Conservation (phyloP, 2,888 invertebrate genomes). For the Agriotes lineatus region DNA sequence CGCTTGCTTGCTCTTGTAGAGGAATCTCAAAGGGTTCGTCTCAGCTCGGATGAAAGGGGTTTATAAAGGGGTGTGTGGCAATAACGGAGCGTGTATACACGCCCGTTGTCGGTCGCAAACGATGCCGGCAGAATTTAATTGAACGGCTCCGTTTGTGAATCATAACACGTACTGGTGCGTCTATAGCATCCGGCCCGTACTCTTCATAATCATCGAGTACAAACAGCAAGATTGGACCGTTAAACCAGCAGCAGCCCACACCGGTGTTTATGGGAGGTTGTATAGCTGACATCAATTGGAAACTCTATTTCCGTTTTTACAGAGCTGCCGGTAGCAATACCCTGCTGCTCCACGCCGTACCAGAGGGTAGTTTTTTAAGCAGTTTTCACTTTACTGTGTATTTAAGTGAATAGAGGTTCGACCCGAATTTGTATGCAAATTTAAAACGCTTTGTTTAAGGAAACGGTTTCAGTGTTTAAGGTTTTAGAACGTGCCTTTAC, state of each 20-base stretch:
- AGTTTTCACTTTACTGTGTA: conserved; percentile 52
- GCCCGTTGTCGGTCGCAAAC: conserved; percentile 58
- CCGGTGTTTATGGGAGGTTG: conserved; percentile 36
- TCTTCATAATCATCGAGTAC: conserved; percentile 39
- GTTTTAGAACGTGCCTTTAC: conserved; percentile 41
- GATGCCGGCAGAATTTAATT: conserved; percentile 56
- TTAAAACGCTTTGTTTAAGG: conserved; percentile 57
- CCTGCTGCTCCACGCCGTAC: not conserved
- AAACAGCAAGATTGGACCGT: conserved; percentile 41
- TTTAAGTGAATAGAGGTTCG: conserved; percentile 44
- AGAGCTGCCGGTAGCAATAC: conserved; percentile 26
- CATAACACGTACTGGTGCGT: conserved; percentile 56
- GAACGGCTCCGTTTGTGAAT: conserved; percentile 55
- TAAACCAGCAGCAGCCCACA: conserved; percentile 22
- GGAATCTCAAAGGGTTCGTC: conserved; percentile 46
- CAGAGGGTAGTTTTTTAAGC: conserved; percentile 31
- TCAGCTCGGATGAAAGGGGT: conserved; percentile 51
- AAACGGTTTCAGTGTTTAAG: conserved; percentile 51
- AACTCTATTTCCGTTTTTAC: conserved; percentile 45
- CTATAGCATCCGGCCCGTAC: conserved; percentile 40
- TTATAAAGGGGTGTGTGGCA: conserved; percentile 50
- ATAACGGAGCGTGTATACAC: conserved; percentile 57
- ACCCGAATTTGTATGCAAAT: conserved; percentile 58
- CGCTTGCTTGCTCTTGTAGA: conserved; percentile 45
- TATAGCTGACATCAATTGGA: conserved; percentile 40